These are phyloP conservation scores for Pocillopora meandrina DNA, from an alignment of 92 coral and sea anemone genomes.

Conservation along the genomic window DNA sequence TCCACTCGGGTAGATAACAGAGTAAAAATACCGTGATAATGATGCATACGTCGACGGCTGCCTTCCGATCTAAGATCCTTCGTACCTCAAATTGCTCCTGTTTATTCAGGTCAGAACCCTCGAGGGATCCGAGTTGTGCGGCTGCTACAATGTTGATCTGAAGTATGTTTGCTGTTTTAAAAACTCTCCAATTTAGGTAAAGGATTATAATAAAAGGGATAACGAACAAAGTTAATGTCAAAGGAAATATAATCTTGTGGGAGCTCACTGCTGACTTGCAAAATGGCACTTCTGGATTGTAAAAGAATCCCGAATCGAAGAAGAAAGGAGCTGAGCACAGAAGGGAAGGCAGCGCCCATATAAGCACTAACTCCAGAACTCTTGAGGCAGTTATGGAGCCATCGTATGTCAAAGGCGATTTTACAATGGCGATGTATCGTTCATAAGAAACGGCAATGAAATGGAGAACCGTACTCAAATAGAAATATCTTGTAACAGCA, in stretches of 20 bases:
- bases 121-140: not conserved
- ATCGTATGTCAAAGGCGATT: not conserved
- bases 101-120: not conserved
- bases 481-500: not conserved
- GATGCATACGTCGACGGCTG: conserved; percentile 10
- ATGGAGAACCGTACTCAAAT: not conserved
- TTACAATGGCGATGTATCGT: not conserved
- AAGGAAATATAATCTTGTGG: not conserved
- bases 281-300: conserved; percentile 13
- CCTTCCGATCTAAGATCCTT: not conserved
- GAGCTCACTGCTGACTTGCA: not conserved
- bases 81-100: not conserved
- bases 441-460: not conserved
- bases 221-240: not conserved
- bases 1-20: conserved; percentile 5
- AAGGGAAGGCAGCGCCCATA: conserved; percentile 2
- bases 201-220: not conserved
- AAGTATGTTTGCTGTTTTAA: not conserved
- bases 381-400: not conserved
- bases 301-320: not conserved
- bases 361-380: not conserved
- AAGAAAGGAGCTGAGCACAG: no score
- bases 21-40: conserved; percentile 6
- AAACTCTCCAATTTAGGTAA: conserved; percentile 7
- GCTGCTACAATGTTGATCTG: not conserved